Conservation (phyloP, 2,113 vertebrate species). For the Alligator mississippiensis region DNA sequence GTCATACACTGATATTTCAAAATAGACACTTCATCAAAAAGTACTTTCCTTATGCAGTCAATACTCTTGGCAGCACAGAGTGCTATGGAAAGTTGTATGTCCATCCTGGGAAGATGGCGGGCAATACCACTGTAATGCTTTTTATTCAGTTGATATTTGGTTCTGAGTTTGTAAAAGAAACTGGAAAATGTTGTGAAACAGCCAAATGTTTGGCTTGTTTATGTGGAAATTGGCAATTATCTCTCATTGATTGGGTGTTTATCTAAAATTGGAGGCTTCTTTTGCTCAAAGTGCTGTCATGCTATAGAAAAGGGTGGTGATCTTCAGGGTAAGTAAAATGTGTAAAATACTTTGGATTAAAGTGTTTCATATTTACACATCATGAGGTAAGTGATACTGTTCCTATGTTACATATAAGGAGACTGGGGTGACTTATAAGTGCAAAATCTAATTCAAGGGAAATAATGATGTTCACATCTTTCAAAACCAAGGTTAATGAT, state of each 20-base stretch:
- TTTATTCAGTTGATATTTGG: neutral
- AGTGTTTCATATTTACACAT: neutral
- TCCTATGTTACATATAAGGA: neutral
- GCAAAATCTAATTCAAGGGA: neutral
- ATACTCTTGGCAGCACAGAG: neutral
- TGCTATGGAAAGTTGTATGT: neutral
- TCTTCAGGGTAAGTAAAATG: neutral
- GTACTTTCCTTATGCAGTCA: neutral
- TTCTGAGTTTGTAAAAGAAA: neutral
- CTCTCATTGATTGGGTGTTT: neutral
- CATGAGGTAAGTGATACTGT: neutral
- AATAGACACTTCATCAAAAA: neutral
- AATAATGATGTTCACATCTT: neutral
- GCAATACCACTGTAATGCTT: fast-evolving
- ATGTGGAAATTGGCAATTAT: neutral
- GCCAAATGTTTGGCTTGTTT: no score
- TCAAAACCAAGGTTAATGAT: neutral
- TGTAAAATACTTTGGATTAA: neutral
- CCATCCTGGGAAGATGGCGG: neutral
- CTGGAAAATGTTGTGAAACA: neutral
- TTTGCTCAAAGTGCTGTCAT: neutral
- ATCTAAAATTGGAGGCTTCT: neutral
- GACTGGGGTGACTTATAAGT: neutral
- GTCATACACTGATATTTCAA: neutral
- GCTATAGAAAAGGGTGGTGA: neutral